Evolutionary conservation across 1,140 invertebrate genomes (phyloP), one percentile per base, ranked within the genome.

Genomic region (Drosophila busckii): DNA sequence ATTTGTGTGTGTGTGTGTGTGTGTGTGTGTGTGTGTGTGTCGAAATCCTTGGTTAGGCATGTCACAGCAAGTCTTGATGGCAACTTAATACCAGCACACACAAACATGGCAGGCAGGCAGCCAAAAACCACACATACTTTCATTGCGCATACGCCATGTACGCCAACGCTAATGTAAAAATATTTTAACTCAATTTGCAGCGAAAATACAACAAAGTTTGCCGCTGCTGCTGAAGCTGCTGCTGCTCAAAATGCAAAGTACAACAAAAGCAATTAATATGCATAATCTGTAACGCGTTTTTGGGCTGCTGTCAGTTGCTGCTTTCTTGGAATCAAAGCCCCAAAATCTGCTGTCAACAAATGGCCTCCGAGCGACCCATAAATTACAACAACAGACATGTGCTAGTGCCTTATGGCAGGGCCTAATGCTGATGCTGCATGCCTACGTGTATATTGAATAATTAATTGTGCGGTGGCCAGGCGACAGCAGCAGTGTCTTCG

Each of bases 351-450:
- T 80, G 73, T 80, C 73, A 78, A 48, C 71, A 71, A 76, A 60
- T 37, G 50, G 37, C 58, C 49, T 62, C 48, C 41, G 40, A 50
- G 56, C 9, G 56, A 32, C 13, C 42, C 70, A 76, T 76, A 78
- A 76, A 71, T 76, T 71, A 76, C 70, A 54, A 52, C 56, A 60
- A 59, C 59, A 70, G 71, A 78, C 71, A 78, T 78, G 62, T 78
- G 62, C 66, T 62, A 48, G 71, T 64, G 68, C 61, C 68, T 68
- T 58, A 56, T 38, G n/a, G n/a, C n/a, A n/a, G n/a, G 29, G 45
- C 45, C 54, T 52, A 52, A 49, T 60, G 46, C 26, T 29, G 35
- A 4, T 6, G 32, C 12, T 35, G 13, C 20, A 28, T 22, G 35
- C 40, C 41, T 32, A 25, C 20, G 25, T 46, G 41, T 46, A 9